phyloP scores from a whole-genome alignment of 2,888 invertebrate genomes.

The Saturnia pavonia region DNA sequence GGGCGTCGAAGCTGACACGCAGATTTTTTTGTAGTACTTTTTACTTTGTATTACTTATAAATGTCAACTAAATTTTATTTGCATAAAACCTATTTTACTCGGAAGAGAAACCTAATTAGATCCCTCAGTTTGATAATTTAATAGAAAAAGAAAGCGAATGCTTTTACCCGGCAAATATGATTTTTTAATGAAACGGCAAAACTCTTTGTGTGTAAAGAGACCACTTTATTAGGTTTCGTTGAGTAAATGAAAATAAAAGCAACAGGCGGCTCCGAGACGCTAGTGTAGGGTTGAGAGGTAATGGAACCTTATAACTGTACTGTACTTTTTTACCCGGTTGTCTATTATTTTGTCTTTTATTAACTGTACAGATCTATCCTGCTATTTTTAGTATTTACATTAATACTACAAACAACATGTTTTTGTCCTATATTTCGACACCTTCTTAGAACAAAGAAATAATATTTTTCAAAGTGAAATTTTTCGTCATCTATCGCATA shows the following conservation, averaged over 20 bases:
- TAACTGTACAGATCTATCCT: neutral
- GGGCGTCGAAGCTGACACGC: too few relatives aligned
- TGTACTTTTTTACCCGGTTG: neutral
- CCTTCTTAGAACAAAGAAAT: too few relatives aligned
- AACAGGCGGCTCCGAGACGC: constrained; percentile 46
- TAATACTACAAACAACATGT: too few relatives aligned
- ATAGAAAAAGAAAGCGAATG: constrained; percentile 44
- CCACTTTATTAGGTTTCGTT: constrained; percentile 71
- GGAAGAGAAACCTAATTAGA: constrained; percentile 7
- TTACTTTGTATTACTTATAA: too few relatives aligned
- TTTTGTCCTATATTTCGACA: too few relatives aligned
- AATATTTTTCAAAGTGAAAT: too few relatives aligned
- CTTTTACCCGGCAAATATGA: constrained; percentile 58
- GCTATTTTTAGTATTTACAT: too few relatives aligned
- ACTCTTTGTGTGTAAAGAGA: constrained; percentile 65
- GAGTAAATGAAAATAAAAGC: constrained; percentile 71
- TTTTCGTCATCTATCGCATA: too few relatives aligned
- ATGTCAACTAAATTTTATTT: neutral
- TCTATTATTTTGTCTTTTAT: neutral
- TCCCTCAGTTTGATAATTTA: neutral
- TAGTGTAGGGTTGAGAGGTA: constrained; percentile 19
- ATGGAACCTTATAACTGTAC: constrained; percentile 22
- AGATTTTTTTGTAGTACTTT: too few relatives aligned
- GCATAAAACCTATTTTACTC: neutral
- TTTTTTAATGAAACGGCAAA: constrained; percentile 70